Evolutionary conservation across 2,113 vertebrate species (phyloP).

Genomic region (Chrysemys picta): DNA sequence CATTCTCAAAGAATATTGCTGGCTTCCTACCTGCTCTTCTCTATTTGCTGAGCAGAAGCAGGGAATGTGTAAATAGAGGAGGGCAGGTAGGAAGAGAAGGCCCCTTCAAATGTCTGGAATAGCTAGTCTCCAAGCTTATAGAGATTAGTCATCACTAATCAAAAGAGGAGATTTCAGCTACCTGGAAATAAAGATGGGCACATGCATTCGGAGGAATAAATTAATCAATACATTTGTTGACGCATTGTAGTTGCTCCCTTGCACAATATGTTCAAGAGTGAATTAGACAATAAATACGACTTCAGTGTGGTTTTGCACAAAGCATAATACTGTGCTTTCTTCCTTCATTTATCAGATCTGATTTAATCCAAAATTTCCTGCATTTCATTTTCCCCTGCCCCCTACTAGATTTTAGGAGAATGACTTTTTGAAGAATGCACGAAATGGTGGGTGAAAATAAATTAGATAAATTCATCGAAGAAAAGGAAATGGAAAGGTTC

Average conservation of each 20-base stretch:
- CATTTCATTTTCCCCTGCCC: background rate
- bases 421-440: background rate
- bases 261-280: background rate
- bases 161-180: conserved; percentile 18
- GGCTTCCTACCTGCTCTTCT: background rate
- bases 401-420: background rate
- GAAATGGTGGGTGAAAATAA: conserved; percentile 7
- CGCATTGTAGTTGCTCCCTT: conserved; percentile 15
- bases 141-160: background rate
- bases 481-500: conserved; percentile 32
- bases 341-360: conserved; percentile 48
- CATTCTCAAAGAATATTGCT: background rate
- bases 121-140: background rate
- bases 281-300: conserved; percentile 65
- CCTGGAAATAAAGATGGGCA: conserved; percentile 30
- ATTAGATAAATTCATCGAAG: conserved; percentile 2
- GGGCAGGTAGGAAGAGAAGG: background rate
- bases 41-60: background rate
- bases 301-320: conserved; percentile 55
- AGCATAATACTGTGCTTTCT: conserved; percentile 6
- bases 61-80: background rate
- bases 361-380: conserved; percentile 24
- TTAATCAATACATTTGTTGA: conserved; percentile 55
- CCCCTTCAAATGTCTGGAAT: background rate
- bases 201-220: conserved; percentile 26